phyloP scores from a whole-genome alignment of 2,113 vertebrate species.

The Microcebus murinus region DNA sequence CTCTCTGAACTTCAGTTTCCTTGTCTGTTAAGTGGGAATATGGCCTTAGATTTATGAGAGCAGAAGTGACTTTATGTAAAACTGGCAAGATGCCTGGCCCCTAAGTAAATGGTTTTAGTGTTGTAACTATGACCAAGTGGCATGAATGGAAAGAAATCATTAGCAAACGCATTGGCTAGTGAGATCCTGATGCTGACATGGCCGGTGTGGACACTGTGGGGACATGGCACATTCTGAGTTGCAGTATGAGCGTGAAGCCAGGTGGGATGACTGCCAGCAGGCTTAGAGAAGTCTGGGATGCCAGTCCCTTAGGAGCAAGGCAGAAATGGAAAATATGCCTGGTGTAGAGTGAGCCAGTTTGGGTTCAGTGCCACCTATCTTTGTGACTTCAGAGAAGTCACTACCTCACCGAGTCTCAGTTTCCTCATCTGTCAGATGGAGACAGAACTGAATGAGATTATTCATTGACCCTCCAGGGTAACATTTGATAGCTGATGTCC shows the following conservation, averaged over 20 bases:
- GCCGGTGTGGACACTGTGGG: neutral
- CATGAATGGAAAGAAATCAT: neutral
- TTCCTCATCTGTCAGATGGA: neutral
- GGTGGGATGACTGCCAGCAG: neutral
- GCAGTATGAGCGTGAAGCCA: neutral
- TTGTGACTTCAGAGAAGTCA: neutral
- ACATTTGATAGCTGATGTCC: neutral
- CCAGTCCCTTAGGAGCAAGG: neutral
- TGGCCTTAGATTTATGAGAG: neutral
- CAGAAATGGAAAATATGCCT: fast-evolving
- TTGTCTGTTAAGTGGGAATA: neutral
- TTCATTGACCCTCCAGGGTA: neutral
- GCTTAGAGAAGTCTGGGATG: no score
- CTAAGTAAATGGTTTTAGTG: neutral
- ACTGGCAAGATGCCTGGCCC: neutral
- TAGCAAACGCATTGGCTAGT: neutral
- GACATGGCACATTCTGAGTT: neutral
- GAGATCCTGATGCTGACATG: neutral
- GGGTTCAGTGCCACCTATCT: neutral
- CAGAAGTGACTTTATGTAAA: neutral
- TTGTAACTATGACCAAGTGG: neutral
- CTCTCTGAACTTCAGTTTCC: neutral
- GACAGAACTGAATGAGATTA: neutral
- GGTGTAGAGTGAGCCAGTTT: neutral
- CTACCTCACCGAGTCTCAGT: neutral